Evolutionary conservation across 2,113 vertebrate species (phyloP), one percentile per base, ranked within the genome.

Genomic region (Petromus typicus): DNA sequence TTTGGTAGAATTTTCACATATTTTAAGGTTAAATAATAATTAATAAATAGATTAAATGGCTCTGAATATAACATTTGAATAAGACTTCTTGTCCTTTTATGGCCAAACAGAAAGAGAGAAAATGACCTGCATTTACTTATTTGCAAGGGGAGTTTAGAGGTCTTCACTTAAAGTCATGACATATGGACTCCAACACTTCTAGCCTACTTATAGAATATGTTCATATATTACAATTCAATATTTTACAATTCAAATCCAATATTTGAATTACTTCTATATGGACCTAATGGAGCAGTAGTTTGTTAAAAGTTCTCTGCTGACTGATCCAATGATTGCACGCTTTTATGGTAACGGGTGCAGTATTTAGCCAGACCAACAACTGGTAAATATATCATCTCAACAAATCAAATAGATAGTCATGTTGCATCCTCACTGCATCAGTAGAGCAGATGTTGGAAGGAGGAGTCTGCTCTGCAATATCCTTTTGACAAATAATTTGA

Each of bases 401-500:
- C 57, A 98, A 96, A 93, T 57, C 66, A 96, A 83, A 83, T 84
- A 37, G 73, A 83, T 34, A 90, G 82, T 87, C 78, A 92, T 86
- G 96, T 94, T 91, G 67, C 79, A 32, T 61, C 51, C 61, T 97
- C 10, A 10, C 66, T 93, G 94, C 61, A 76, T 80, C 91, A 92
- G 95, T 86, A 13, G 34, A 97, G 66, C 98, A 97, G 97, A 97
- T 98, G 97, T 85, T 97, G 86, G 81, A 89, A 97, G 73, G 88
- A 97, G 94, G 81, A 96, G 94, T 95, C 80, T 97, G 91, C 91
- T 97, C 96, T 97, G 92, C 78, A 86, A 96, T 95, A 67, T 96
- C 59, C 97, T 98, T 98, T 96, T 93, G 93, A 98, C 95, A 95
- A 96, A 96, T 97, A 97, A 98, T 98, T 98, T 97, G 97, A 98